Percentiles rank a stretch among this genome's conserved stretches.
phyloP scores from a whole-genome alignment of 2,888 invertebrate genomes.

The Marronus borbonicus region DNA sequence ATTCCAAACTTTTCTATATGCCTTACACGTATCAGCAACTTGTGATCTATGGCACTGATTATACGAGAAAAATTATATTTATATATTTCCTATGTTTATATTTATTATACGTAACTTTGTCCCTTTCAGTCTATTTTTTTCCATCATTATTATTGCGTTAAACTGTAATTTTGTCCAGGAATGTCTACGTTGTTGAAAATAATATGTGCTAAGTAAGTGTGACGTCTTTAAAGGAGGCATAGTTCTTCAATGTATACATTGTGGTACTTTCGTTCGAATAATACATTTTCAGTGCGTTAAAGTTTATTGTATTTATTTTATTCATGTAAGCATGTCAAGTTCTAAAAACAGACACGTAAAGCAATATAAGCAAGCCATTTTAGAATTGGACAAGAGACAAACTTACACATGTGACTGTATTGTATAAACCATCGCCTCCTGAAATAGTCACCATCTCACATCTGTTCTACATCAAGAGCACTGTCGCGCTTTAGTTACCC shows the following conservation, averaged over 20 bases:
- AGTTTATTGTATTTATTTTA: constrained; percentile 53
- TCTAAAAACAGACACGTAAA: constrained; percentile 54
- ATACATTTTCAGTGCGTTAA: constrained; percentile 46
- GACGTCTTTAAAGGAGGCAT: constrained; percentile 20
- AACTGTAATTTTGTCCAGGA: neutral
- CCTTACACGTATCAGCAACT: constrained; percentile 68
- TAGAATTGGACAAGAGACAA: constrained; percentile 58
- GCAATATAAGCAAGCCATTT: constrained; percentile 55
- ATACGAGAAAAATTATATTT: constrained; percentile 54
- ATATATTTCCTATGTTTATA: constrained; percentile 11
- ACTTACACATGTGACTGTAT: constrained; percentile 62
- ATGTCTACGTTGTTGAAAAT: neutral
- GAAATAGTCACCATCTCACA: constrained; percentile 63
- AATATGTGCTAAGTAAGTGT: constrained; percentile 3
- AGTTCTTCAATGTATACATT: constrained; percentile 30
- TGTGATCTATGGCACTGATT: constrained; percentile 71
- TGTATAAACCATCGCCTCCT: constrained; percentile 61
- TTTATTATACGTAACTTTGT: neutral
- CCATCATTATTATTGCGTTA: too few relatives aligned
- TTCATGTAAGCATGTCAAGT: constrained; percentile 53
- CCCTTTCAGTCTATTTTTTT: too few relatives aligned
- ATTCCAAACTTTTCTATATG: constrained; percentile 63
- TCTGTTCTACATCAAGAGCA: constrained; percentile 58
- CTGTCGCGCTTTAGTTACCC: constrained; percentile 58
- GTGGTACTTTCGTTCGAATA: constrained; percentile 43